A percentile compares a stretch with the other conserved stretches of the same genome.
Evolutionary conservation across 2,113 vertebrate species (phyloP).

Genomic region (Laticauda laticaudata): DNA sequence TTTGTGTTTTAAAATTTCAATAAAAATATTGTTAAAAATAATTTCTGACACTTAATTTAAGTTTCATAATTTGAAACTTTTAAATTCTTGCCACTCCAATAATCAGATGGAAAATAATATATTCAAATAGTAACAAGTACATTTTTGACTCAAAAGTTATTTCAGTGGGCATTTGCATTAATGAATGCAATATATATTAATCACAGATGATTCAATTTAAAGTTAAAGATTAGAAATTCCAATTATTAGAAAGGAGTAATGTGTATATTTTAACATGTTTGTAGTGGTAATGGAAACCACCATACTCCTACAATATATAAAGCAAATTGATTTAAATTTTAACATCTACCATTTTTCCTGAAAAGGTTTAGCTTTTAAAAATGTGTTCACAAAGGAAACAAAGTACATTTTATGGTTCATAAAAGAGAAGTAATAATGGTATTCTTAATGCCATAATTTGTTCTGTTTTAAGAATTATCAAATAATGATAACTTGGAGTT

Average conservation of each 20-base stretch:
- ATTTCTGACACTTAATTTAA: not conserved
- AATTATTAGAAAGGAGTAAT: not conserved
- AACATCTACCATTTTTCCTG: not conserved
- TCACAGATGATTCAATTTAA: not conserved
- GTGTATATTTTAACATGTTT: not conserved
- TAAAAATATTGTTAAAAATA: not conserved
- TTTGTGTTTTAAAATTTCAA: not conserved
- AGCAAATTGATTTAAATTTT: not conserved
- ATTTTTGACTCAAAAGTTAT: not conserved
- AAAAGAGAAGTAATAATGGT: not conserved
- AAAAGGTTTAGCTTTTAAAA: not conserved
- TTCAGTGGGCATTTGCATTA: not conserved
- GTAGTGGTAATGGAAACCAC: not conserved
- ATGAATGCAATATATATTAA: no score
- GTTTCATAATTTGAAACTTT: not conserved
- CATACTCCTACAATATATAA: not conserved
- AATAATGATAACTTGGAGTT: not conserved
- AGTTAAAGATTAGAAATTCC: not conserved
- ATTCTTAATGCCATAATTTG: not conserved
- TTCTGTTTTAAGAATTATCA: not conserved
- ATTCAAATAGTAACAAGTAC: not conserved
- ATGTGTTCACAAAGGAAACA: not conserved
- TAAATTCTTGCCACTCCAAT: not conserved
- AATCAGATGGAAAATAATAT: not conserved
- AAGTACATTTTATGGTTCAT: not conserved